A percentile compares a stretch with the other conserved stretches of the same genome.
These are phyloP conservation scores for Cyprinodon brontotheroides DNA, from an alignment of 2,113 vertebrate species.

Conservation along the genomic window DNA sequence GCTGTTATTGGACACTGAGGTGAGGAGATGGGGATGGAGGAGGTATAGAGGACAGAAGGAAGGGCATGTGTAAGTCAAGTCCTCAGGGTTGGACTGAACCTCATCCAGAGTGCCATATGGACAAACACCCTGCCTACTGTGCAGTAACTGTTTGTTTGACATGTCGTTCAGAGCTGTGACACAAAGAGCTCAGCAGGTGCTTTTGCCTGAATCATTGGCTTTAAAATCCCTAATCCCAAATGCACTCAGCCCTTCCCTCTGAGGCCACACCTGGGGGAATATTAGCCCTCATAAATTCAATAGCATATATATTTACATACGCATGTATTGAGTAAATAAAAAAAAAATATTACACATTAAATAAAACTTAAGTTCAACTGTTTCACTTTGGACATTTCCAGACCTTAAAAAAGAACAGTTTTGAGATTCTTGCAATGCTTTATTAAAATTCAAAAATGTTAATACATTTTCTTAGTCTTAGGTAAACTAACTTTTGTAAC, in stretches of 20 bases:
- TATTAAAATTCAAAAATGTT: too few species aligned
- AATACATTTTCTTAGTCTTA: too few species aligned
- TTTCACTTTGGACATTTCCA: too few species aligned
- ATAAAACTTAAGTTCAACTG: background rate
- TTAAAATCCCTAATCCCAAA: conserved; percentile 33
- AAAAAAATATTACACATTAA: too few species aligned
- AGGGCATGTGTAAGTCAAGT: conserved; percentile 74
- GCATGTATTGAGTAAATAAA: too few species aligned
- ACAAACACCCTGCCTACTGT: conserved; percentile 49
- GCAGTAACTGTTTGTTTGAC: conserved; percentile 50
- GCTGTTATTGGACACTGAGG: conserved; percentile 79
- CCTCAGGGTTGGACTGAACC: conserved; percentile 52
- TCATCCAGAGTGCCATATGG: conserved; percentile 49
- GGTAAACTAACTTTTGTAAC: too few species aligned
- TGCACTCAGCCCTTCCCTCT: conserved; percentile 18
- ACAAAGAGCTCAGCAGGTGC: conserved; percentile 29
- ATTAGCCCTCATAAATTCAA: conserved; percentile 15
- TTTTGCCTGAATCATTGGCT: conserved; percentile 13
- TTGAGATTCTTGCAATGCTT: too few species aligned
- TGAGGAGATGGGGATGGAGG: conserved; percentile 67
- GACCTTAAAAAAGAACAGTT: too few species aligned
- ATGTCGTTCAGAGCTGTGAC: conserved; percentile 40
- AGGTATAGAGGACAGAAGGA: conserved; percentile 59
- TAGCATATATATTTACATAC: background rate
- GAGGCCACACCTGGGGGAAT: conserved; percentile 49